Percentiles rank a stretch among this genome's conserved stretches.
Conservation (phyloP, 1,140 invertebrate species). For the Parasteatoda tepidariorum region DNA sequence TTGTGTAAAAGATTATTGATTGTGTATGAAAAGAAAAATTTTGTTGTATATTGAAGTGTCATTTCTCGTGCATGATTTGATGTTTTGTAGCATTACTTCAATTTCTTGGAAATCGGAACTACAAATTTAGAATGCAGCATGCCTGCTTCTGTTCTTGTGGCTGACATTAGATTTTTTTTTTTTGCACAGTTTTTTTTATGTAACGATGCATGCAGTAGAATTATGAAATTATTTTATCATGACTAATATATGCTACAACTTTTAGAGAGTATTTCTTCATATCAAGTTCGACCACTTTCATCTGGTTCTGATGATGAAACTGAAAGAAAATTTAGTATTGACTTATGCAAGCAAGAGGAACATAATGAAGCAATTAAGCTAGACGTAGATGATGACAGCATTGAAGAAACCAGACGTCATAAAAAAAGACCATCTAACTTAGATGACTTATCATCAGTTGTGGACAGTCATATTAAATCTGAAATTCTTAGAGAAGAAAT, state of each 20-base stretch:
- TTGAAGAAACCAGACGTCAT: neutral
- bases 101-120: slow-evolving; percentile 18
- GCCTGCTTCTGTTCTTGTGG: neutral
- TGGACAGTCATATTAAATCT: slow-evolving; percentile 60
- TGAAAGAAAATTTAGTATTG: slow-evolving; percentile 36
- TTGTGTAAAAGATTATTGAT: too few relatives aligned
- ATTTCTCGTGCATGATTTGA: slow-evolving; percentile 34
- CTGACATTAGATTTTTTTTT: neutral
- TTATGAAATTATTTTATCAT: slow-evolving; percentile 13
- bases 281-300: slow-evolving; percentile 13
- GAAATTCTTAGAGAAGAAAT: slow-evolving; percentile 61
- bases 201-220: slow-evolving; percentile 34
- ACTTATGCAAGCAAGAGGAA: slow-evolving; percentile 33
- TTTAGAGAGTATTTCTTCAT: slow-evolving; percentile 25
- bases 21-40: too few relatives aligned
- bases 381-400: slow-evolving; percentile 41
- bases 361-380: slow-evolving; percentile 44
- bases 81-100: neutral
- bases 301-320: neutral
- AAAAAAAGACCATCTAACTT: slow-evolving; percentile 10
- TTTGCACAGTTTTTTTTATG: slow-evolving; percentile 28
- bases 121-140: slow-evolving; percentile 44
- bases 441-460: slow-evolving; percentile 2
- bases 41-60: too few relatives aligned
- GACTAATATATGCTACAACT: slow-evolving; percentile 52